A percentile compares a stretch with the other conserved stretches of the same genome.
phyloP scores from a whole-genome alignment of 2,113 vertebrate genomes.

The Drymodes brunneopygia region DNA sequence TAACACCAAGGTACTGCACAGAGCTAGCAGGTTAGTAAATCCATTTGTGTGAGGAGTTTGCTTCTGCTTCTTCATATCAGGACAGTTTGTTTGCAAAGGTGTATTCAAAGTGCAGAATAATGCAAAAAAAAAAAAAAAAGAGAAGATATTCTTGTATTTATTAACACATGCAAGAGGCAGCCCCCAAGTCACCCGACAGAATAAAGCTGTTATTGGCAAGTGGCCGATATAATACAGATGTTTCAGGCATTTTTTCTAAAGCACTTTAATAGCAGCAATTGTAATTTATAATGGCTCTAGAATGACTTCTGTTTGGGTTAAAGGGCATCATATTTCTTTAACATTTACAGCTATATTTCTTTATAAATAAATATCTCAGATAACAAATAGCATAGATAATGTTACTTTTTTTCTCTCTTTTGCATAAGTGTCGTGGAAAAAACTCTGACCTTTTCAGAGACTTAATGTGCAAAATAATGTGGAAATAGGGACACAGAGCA shows the following conservation, averaged over 20 bases:
- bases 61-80: constrained; percentile 64
- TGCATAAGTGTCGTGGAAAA: constrained; percentile 77
- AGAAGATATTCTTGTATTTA: constrained; percentile 63
- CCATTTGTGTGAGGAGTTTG: constrained; percentile 67
- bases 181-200: constrained; percentile 77
- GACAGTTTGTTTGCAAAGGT: constrained; percentile 66
- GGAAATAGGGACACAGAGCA: constrained; percentile 72
- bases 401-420: constrained; percentile 69
- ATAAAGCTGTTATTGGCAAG: constrained; percentile 80
- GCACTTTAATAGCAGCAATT: constrained; percentile 83
- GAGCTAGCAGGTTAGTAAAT: constrained; percentile 68
- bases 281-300: constrained; percentile 77
- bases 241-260: constrained; percentile 80
- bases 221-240: constrained; percentile 76
- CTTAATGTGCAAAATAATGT: constrained; percentile 76
- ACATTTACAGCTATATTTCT: constrained; percentile 78
- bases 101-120: constrained; percentile 77
- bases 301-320: constrained; percentile 68
- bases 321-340: constrained; percentile 72
- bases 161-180: constrained; percentile 80
- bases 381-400: constrained; percentile 74
- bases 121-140: constrained; percentile 46
- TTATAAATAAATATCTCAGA: constrained; percentile 79
- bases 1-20: constrained; percentile 73
- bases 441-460: constrained; percentile 73